Percentiles rank a stretch among this genome's conserved stretches.
These are phyloP conservation scores for Hycleus cichorii DNA, from an alignment of 1,140 invertebrate genomes.

Conservation along the genomic window DNA sequence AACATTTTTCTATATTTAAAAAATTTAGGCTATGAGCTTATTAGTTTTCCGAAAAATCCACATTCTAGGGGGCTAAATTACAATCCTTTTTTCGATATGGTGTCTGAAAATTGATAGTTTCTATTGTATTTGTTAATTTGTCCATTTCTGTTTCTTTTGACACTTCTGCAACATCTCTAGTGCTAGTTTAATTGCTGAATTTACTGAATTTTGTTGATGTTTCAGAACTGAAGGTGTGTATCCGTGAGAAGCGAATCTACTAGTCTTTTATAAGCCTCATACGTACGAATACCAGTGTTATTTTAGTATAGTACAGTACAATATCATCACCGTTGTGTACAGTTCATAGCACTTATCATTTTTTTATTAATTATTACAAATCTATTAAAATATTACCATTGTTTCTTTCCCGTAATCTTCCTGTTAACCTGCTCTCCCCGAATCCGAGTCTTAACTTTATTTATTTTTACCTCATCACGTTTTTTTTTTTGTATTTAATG, in stretches of 20 bases:
- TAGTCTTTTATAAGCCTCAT: constrained; percentile 40
- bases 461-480: constrained; percentile 26
- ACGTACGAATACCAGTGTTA: constrained; percentile 31
- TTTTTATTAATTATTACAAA: neutral
- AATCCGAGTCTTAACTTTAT: constrained; percentile 4
- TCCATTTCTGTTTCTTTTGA: too few relatives aligned
- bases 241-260: constrained; percentile 32
- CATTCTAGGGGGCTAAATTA: too few relatives aligned
- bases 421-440: neutral
- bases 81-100: too few relatives aligned
- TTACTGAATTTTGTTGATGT: constrained; percentile 23
- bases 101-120: too few relatives aligned
- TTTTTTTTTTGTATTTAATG: constrained; percentile 13
- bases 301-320: constrained; percentile 29
- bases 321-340: constrained; percentile 39
- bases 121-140: too few relatives aligned
- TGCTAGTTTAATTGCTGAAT: neutral
- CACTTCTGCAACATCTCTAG: too few relatives aligned
- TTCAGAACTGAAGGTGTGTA: constrained; percentile 37
- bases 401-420: constrained; percentile 1
- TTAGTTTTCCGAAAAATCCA: too few relatives aligned
- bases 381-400: constrained; percentile 1
- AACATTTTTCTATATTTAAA: too few relatives aligned
- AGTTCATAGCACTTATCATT: constrained; percentile 33
- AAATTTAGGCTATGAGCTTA: too few relatives aligned